phyloP scores from a whole-genome alignment of 2,888 invertebrate genomes.

The Carterocephalus palaemon region DNA sequence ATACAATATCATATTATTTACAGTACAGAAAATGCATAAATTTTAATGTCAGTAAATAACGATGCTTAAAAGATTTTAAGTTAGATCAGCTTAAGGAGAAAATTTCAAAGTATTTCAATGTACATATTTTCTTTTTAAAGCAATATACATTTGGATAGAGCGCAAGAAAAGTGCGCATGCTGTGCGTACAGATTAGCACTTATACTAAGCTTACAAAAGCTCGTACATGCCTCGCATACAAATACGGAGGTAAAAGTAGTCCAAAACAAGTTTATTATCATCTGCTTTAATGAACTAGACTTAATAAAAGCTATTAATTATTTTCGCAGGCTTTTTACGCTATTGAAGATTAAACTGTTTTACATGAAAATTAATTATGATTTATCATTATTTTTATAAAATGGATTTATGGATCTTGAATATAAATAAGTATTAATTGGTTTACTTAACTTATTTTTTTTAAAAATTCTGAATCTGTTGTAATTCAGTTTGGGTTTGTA shows the following conservation, averaged over 20 bases:
- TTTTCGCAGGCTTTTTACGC: slow-evolving; percentile 13
- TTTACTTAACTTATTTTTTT: too few species aligned
- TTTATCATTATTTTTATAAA: too few species aligned
- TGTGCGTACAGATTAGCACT: slow-evolving; percentile 24
- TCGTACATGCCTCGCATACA: slow-evolving; percentile 19
- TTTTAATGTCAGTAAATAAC: too few species aligned
- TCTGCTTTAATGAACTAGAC: slow-evolving; percentile 18
- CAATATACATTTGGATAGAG: slow-evolving; percentile 21
- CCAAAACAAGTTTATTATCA: slow-evolving; percentile 24
- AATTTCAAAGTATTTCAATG: background rate
- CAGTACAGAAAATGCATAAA: too few species aligned
- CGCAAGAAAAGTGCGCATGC: slow-evolving; percentile 22
- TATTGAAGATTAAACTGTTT: slow-evolving; percentile 5
- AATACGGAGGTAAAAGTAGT: slow-evolving; percentile 24
- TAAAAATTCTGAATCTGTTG: too few species aligned
- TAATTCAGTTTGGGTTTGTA: too few species aligned
- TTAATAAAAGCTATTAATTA: slow-evolving; percentile 24
- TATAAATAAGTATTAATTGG: too few species aligned
- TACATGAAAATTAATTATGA: background rate
- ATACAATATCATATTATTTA: too few species aligned
- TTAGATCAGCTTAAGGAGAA: slow-evolving; percentile 6
- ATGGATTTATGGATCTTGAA: too few species aligned
- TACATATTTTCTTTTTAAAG: slow-evolving; percentile 8
- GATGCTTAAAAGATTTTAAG: slow-evolving; percentile 1
- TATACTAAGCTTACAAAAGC: slow-evolving; percentile 20